Conservation (phyloP, 2,888 invertebrate species). For the Nemurella pictetii region DNA sequence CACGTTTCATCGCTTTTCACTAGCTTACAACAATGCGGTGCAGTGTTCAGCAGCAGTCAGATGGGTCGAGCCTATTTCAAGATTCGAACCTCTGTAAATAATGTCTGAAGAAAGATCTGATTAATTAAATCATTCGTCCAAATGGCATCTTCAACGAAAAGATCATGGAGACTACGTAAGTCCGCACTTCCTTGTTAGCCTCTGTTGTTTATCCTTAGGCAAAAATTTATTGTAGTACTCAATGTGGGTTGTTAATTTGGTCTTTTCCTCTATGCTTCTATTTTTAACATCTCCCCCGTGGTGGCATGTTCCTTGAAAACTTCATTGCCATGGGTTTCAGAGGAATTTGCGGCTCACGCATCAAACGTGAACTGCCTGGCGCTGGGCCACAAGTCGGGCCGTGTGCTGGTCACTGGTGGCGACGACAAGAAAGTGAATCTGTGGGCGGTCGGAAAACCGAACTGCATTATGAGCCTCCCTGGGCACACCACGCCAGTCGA, state of each 20-base stretch:
- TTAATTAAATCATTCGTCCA: not conserved
- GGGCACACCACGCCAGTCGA: slow-evolving; percentile 94
- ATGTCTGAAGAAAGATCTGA: not conserved
- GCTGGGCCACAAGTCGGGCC: slow-evolving; percentile 87
- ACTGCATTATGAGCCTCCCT: slow-evolving; percentile 93
- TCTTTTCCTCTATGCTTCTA: not conserved
- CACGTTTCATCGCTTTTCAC: not conserved
- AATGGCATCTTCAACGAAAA: slow-evolving; percentile 57
- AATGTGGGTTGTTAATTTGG: not conserved
- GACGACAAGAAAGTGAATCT: slow-evolving; percentile 97
- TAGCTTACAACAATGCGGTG: not conserved
- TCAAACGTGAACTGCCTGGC: slow-evolving; percentile 87
- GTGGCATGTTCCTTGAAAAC: not conserved
- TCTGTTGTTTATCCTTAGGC: not conserved
- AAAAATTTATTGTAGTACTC: not conserved
- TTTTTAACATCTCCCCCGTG: not conserved
- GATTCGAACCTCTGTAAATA: not conserved
- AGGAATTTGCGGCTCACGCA: slow-evolving; percentile 84
- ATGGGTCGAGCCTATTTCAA: not conserved
- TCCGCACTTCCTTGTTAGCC: slow-evolving; percentile 45
- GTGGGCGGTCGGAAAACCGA: slow-evolving; percentile 94
- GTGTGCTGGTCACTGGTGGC: slow-evolving; percentile 91
- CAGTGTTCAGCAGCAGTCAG: not conserved
- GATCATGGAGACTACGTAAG: slow-evolving; percentile 85
- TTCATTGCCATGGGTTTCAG: slow-evolving; percentile 55